Evolutionary conservation across 2,888 invertebrate species (phyloP).

Genomic region (Leucophora obtusa): DNA sequence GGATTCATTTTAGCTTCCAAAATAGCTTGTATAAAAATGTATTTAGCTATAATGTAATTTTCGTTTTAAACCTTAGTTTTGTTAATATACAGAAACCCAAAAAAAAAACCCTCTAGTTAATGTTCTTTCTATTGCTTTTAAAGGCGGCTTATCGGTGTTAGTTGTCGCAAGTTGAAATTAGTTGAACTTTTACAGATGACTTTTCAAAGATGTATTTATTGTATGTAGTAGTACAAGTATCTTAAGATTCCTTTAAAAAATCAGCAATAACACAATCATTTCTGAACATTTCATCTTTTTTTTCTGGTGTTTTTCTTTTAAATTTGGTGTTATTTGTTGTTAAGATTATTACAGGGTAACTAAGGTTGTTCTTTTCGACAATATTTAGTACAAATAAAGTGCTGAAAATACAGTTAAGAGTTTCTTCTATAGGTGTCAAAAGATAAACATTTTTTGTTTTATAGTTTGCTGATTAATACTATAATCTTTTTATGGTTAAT

Average conservation of each 20-base stretch:
- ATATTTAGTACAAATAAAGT: neutral
- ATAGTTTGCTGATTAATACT: slow-evolving; percentile 2
- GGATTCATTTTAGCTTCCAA: neutral
- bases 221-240: neutral
- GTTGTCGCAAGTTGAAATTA: slow-evolving; percentile 52
- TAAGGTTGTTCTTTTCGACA: neutral
- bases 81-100: neutral
- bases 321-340: neutral
- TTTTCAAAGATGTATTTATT: slow-evolving; percentile 27
- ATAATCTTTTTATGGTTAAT: neutral
- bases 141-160: slow-evolving; percentile 50
- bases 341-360: neutral
- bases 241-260: neutral
- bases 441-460: slow-evolving; percentile 22
- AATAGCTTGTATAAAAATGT: slow-evolving; percentile 1
- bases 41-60: slow-evolving; percentile 46
- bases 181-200: slow-evolving; percentile 56
- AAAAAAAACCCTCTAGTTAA: neutral
- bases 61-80: slow-evolving; percentile 12
- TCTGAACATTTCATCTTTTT: neutral
- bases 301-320: neutral
- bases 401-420: slow-evolving; percentile 33
- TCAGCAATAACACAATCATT: neutral
- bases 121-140: neutral
- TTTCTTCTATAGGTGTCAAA: slow-evolving; percentile 40